A percentile compares a stretch with the other conserved stretches of the same genome.
Evolutionary conservation across 2,888 invertebrate genomes (phyloP).

Genomic region (Napeogenes sylphis): DNA sequence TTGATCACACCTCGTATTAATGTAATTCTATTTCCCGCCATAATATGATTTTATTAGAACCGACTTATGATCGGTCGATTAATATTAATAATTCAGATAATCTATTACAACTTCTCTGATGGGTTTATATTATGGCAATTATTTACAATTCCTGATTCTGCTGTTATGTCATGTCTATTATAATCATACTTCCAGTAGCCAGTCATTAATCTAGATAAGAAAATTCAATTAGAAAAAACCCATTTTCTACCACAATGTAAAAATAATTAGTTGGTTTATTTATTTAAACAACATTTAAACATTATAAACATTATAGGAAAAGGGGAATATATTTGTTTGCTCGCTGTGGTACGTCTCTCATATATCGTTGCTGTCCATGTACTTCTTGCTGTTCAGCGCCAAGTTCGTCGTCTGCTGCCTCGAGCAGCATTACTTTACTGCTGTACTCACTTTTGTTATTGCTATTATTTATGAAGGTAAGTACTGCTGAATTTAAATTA

Average conservation of each 20-base stretch:
- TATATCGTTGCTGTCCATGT: constrained; percentile 45
- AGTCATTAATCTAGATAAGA: too few species aligned
- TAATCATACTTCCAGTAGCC: constrained; percentile 8
- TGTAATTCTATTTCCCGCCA: background rate
- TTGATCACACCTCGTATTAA: too few species aligned
- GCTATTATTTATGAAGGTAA: constrained; percentile 42
- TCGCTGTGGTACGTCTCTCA: constrained; percentile 57
- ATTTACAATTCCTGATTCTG: too few species aligned
- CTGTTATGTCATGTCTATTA: too few species aligned
- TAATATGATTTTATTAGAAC: too few species aligned
- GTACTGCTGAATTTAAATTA: background rate
- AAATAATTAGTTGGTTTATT: too few species aligned
- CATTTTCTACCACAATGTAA: too few species aligned
- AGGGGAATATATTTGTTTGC: constrained; percentile 38
- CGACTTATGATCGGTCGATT: background rate
- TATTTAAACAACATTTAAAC: too few species aligned
- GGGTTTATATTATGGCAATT: too few species aligned
- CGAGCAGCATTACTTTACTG: constrained; percentile 28
- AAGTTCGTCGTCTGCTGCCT: constrained; percentile 34
- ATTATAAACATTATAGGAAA: constrained; percentile 34
- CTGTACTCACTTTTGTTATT: constrained; percentile 30
- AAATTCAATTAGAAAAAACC: too few species aligned
- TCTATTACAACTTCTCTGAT: background rate
- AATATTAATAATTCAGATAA: background rate
- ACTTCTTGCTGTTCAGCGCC: constrained; percentile 40